A percentile compares a stretch with the other conserved stretches of the same genome.
phyloP scores from a whole-genome alignment of 2,113 vertebrate species.

The Herpailurus yagouaroundi region DNA sequence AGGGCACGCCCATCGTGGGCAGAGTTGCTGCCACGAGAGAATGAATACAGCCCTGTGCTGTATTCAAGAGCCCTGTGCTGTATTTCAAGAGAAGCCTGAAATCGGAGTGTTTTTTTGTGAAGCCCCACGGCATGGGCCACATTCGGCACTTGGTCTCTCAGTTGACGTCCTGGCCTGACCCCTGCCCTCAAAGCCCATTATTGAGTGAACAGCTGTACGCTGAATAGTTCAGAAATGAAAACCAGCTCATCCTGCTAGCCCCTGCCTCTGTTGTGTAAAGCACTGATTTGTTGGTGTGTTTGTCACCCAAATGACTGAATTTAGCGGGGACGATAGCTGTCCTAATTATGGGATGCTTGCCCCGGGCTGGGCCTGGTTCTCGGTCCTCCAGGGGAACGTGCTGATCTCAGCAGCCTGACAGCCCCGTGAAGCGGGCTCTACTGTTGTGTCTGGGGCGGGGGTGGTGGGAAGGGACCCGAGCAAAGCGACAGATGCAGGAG shows the following conservation, averaged over 20 bases:
- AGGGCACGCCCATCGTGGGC: too few relatives aligned
- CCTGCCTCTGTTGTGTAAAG: not conserved
- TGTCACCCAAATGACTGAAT: not conserved
- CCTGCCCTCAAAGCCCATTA: too few relatives aligned
- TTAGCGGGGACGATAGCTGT: too few relatives aligned
- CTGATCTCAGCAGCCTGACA: too few relatives aligned
- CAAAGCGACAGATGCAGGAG: not conserved
- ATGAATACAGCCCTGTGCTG: fast-evolving
- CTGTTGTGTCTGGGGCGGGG: too few relatives aligned
- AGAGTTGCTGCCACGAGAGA: not conserved
- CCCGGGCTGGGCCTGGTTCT: not conserved
- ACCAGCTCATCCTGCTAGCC: not conserved
- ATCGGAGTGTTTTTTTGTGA: not conserved
- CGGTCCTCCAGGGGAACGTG: too few relatives aligned
- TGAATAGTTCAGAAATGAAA: not conserved
- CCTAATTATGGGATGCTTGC: too few relatives aligned
- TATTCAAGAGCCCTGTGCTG: not conserved
- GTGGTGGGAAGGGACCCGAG: too few relatives aligned
- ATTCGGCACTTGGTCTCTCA: too few relatives aligned
- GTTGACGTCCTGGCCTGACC: not conserved
- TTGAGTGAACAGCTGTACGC: not conserved
- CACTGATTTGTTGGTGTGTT: not conserved
- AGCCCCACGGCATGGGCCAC: not conserved
- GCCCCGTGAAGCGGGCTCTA: not conserved
- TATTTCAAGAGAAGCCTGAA: not conserved